phyloP scores from a whole-genome alignment of 1,140 invertebrate species.

The Diachasmimorpha longicaudata region DNA sequence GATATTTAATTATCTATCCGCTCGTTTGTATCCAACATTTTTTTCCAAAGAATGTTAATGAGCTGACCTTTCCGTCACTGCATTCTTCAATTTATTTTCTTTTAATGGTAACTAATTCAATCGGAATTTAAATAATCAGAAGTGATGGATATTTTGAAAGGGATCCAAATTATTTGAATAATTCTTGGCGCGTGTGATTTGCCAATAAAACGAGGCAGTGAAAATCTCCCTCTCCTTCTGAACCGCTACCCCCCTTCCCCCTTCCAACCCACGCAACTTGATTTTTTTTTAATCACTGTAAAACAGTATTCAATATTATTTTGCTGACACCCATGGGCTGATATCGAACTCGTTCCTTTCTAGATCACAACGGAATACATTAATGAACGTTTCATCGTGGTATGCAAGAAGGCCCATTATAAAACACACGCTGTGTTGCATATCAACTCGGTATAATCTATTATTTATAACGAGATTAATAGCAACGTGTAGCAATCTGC shows the following conservation, averaged over 20 bases:
- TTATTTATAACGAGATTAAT: slow-evolving; percentile 16
- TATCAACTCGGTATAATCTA: slow-evolving; percentile 7
- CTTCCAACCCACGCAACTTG: background rate
- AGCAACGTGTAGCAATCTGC: background rate
- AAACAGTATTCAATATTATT: background rate
- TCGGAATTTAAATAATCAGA: background rate
- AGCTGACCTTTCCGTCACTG: background rate
- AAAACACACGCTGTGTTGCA: background rate
- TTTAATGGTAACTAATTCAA: slow-evolving; percentile 1
- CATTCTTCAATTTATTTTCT: background rate
- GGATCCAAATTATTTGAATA: background rate
- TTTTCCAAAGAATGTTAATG: background rate
- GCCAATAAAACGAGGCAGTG: background rate
- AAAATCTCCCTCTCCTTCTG: background rate
- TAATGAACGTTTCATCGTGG: slow-evolving; percentile 4
- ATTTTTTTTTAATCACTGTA: background rate
- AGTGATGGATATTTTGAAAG: background rate
- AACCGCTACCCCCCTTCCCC: too few species aligned
- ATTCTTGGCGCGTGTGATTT: background rate
- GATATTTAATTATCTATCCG: background rate
- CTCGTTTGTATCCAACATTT: background rate
- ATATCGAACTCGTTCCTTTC: slow-evolving; percentile 8
- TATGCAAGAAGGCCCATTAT: slow-evolving; percentile 6
- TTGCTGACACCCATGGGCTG: background rate
- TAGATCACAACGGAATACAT: background rate